A percentile compares a stretch with the other conserved stretches of the same genome.
Conservation (phyloP, 2,113 vertebrate species). For the Micromys minutus region DNA sequence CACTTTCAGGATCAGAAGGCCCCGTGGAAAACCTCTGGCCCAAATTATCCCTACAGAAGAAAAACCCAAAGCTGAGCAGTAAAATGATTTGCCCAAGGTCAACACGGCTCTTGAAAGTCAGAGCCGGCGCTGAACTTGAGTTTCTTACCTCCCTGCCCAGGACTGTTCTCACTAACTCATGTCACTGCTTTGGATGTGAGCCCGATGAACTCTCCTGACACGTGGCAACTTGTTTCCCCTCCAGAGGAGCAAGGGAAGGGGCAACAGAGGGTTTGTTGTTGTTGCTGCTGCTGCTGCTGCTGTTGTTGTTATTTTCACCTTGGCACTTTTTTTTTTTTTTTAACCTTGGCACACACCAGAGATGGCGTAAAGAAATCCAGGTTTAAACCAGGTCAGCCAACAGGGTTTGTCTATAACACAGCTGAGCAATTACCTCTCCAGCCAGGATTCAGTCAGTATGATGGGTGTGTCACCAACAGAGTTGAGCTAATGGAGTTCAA, state of each 20-base stretch:
- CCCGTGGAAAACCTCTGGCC: not conserved
- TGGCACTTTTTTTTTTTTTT: not conserved
- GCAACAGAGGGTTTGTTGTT: not conserved
- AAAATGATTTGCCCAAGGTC: conserved; percentile 60
- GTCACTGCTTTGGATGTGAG: conserved; percentile 54
- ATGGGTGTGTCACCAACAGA: conserved; percentile 68
- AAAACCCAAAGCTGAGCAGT: not conserved
- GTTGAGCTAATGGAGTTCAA: conserved; percentile 47
- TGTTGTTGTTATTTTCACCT: no score
- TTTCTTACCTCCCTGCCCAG: conserved; percentile 12
- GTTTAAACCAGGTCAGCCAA: conserved; percentile 81
- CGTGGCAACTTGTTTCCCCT: conserved; percentile 62
- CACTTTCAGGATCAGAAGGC: not conserved
- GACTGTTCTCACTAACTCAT: conserved; percentile 60
- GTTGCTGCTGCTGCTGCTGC: no score
- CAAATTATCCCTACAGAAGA: not conserved
- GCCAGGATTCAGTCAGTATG: conserved; percentile 76
- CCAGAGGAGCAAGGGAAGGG: conserved; percentile 53
- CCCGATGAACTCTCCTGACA: conserved; percentile 51
- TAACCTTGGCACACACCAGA: conserved; percentile 51
- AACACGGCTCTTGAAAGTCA: not conserved
- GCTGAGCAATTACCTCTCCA: conserved; percentile 70
- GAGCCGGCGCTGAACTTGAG: not conserved
- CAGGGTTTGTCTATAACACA: conserved; percentile 70
- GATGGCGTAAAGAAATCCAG: conserved; percentile 72